Evolutionary conservation across 2,888 invertebrate species (phyloP), one percentile per base, ranked within the genome.

Genomic region (Pyrrhia umbra): DNA sequence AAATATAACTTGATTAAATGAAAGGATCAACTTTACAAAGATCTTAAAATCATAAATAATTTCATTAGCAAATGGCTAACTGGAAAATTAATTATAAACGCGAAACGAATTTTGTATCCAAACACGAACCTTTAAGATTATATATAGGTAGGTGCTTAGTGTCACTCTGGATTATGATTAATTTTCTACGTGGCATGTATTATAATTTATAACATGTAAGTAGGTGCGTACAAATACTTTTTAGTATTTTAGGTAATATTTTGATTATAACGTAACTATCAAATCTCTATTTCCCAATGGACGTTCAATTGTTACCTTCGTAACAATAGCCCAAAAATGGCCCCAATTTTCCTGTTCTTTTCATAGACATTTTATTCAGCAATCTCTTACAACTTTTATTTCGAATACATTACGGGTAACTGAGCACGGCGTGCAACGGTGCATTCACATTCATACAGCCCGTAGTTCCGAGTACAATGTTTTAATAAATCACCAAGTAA

Each of bases 401-500:
- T 70, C 45, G 72, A 58, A 63, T 64, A 49, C 34, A 71, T 71
- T 69, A 63, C 55, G 75, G 64, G 21, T 64, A 52, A 62, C 62
- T 58, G 75, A 58, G 70, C 75, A 74, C 69, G 50, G 51, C 64
- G 77, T 81, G 81, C 84, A 90, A 86, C 88, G 87, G 85, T 88
- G 87, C 84, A 84, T 87, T 84, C 77, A 81, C 83, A 86, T 85
- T 84, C 84, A 81, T 80, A 83, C 80, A 81, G 20, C 66, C 80
- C 81, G 82, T 83, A 84, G 84, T 86, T 85, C 82, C 81, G 80
- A 86, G 83, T 86, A 88, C 83, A 87, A 87, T 84, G 88, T 88
- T 87, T 82, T 83, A 86, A 92, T 91, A 91, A 91, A 90, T 90
- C 91, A 89, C 85, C 83, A 81, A 80, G 83, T 78, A 85, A 84